phyloP scores from a whole-genome alignment of 1,140 invertebrate genomes.

The Conopomorpha cramerella region DNA sequence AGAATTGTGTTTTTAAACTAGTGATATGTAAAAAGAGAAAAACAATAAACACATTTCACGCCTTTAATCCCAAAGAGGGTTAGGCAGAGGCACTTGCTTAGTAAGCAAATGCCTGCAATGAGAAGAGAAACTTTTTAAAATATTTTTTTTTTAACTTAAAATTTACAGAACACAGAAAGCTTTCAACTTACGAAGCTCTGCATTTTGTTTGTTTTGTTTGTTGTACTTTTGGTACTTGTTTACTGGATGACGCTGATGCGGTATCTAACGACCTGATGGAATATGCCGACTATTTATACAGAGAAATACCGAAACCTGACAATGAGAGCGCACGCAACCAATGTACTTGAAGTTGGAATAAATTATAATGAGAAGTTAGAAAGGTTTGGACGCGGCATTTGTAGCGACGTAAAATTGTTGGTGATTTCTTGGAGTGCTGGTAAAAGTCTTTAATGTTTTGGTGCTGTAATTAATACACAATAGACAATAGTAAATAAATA shows the following conservation, averaged over 20 bases:
- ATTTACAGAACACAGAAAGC: not conserved
- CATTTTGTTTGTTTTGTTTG: constrained; percentile 20
- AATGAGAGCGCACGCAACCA: constrained; percentile 16
- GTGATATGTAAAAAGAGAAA: too few species aligned
- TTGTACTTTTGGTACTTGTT: constrained; percentile 8
- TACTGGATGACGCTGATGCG: constrained; percentile 10
- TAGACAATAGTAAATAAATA: too few species aligned
- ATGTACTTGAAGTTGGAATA: constrained; percentile 26
- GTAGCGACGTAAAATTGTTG: too few species aligned
- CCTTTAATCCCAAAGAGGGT: too few species aligned
- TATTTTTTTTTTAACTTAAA: not conserved
- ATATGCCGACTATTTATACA: constrained; percentile 28
- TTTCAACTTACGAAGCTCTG: constrained; percentile 45
- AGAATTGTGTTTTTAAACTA: too few species aligned
- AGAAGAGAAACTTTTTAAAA: not conserved
- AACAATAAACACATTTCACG: too few species aligned
- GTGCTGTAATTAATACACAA: too few species aligned
- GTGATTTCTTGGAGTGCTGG: too few species aligned
- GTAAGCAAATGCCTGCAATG: too few species aligned
- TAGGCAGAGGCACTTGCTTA: too few species aligned
- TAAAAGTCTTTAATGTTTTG: too few species aligned
- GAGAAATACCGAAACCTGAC: constrained; percentile 20
- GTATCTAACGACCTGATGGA: constrained; percentile 24
- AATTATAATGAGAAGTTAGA: constrained; percentile 9
- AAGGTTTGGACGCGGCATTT: constrained; percentile 7